Evolutionary conservation across 2,797 vertebrate genomes (phyloP).

Genomic region (Neopelma chrysocephalum): DNA sequence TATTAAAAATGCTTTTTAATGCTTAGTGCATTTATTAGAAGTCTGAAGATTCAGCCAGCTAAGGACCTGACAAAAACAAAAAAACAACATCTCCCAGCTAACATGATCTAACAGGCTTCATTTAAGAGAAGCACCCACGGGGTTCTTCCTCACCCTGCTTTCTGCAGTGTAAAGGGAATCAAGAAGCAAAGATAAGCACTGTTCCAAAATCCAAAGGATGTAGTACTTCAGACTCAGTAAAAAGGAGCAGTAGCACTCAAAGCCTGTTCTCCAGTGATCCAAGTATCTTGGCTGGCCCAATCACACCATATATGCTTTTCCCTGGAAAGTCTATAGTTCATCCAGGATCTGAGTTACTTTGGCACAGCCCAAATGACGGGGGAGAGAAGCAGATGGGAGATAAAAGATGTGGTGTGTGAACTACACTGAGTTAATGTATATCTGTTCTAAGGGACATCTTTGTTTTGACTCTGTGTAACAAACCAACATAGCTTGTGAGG

Average conservation of each 20-base stretch:
- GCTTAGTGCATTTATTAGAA: not conserved
- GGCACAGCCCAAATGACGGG: not conserved
- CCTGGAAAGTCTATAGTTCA: not conserved
- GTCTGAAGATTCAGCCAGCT: not conserved
- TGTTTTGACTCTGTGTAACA: slow-evolving; percentile 35
- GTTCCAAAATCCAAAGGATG: not conserved
- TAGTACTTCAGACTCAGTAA: not conserved
- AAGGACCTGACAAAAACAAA: not conserved
- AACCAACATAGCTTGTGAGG: slow-evolving; percentile 30
- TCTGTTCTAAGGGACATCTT: slow-evolving; percentile 14
- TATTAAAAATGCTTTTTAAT: not conserved
- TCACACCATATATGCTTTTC: not conserved
- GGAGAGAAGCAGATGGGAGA: not conserved
- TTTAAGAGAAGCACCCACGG: not conserved
- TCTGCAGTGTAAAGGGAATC: not conserved
- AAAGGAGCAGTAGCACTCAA: not conserved
- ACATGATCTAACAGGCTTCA: not conserved
- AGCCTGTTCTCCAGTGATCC: not conserved
- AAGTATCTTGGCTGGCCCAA: not conserved
- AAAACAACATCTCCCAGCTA: not conserved
- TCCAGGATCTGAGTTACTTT: not conserved
- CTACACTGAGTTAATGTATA: slow-evolving; percentile 5
- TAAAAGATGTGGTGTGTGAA: not conserved
- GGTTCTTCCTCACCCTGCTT: not conserved
- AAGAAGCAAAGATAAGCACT: not conserved